A percentile compares a stretch with the other conserved stretches of the same genome.
Conservation (phyloP, 2,797 vertebrate genomes). For the Arctocebus calabarensis region DNA sequence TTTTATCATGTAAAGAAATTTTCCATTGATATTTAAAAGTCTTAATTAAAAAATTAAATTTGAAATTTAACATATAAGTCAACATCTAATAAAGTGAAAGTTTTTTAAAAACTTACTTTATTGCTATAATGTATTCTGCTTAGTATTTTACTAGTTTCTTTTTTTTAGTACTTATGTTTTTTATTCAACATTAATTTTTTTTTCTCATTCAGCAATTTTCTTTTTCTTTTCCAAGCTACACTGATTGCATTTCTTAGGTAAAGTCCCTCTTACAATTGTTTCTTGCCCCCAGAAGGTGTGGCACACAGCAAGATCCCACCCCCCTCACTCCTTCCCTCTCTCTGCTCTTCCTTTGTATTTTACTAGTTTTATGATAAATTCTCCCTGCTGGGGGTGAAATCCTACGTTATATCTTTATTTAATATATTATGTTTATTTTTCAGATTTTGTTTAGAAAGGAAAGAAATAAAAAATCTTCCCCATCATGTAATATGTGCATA, state of each 20-base stretch:
- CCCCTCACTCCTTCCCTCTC: no score
- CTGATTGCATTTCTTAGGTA: no score
- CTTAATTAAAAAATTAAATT: background rate
- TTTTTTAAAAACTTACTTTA: background rate
- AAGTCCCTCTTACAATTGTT: no score
- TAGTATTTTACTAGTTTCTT: background rate
- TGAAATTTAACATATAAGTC: constrained; percentile 35
- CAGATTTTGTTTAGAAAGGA: constrained; percentile 27
- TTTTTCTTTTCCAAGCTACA: no score
- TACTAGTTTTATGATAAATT: background rate
- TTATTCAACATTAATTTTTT: no score
- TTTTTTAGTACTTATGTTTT: no score
- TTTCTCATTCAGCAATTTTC: no score
- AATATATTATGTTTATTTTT: background rate
- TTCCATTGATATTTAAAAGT: background rate
- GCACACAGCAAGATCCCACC: no score
- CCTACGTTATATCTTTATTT: background rate
- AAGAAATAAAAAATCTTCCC: constrained; percentile 8
- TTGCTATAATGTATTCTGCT: background rate
- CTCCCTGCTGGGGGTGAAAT: background rate
- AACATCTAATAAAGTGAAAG: background rate
- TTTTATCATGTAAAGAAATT: background rate
- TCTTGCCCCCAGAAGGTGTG: no score
- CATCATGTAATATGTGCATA: background rate
- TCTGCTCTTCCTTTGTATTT: background rate